Conservation (phyloP, 2,888 invertebrate genomes). For the Aelia acuminata region DNA sequence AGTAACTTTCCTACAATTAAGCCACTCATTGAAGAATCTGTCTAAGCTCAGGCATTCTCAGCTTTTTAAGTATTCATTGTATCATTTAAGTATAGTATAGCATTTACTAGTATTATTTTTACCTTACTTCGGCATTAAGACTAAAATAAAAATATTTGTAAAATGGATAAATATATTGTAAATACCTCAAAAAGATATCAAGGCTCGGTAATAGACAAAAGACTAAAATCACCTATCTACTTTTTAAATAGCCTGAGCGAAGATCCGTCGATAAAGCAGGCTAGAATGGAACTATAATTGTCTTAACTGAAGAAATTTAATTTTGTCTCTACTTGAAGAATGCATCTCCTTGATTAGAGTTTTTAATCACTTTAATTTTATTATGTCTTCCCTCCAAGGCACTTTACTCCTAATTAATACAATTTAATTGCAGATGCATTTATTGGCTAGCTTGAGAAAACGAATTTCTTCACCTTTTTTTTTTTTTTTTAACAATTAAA, state of each 20-base stretch:
- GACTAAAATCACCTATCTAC: background rate
- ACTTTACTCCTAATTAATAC: background rate
- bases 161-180: background rate
- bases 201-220: background rate
- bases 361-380: background rate
- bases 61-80: no score
- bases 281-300: conserved; percentile 7
- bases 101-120: no score
- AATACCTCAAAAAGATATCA: background rate
- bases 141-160: background rate
- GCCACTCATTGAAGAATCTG: no score
- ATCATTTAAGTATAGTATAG: no score
- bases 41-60: no score
- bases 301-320: background rate
- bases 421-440: background rate
- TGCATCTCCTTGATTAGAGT: background rate
- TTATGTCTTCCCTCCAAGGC: background rate
- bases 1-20: no score
- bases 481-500: no score
- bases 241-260: background rate
- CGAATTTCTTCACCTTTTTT: background rate
- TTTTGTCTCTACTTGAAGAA: background rate
- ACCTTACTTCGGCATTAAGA: no score
- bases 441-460: background rate
- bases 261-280: background rate